Evolutionary conservation across 2,888 invertebrate species (phyloP), one percentile per base, ranked within the genome.

Genomic region (Chymomyza caudatula): DNA sequence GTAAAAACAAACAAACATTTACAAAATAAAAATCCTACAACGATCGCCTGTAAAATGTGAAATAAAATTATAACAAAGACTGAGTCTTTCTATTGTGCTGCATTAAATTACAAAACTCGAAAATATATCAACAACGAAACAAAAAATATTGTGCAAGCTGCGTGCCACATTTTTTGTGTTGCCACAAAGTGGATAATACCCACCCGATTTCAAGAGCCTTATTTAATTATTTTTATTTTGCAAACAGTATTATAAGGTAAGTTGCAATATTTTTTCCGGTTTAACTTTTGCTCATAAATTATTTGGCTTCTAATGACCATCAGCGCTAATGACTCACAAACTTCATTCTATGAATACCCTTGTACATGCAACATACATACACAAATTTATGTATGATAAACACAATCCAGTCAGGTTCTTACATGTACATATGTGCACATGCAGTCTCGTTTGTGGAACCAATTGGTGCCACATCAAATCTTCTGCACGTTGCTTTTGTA

Each of bases 211-310:
- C 29, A 17, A 17, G 20, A 17, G 19, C 51, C 29, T 51, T 20
- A 20, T 51, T 51, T 17, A 20, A 20, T 51, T 22, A 20, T 20
- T 51, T 52, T 29, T 49, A 22, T 23, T 54, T 54, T 68, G 51
- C 58, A 22, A 63, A 58, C 55, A 55, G 64, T 69, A 68, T 60
- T 68, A 53, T 13, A 51, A 51, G 64, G 69, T 69, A 55, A 63
- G 69, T 69, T n/a, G 4, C 29, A n/a, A 51, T 51, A 0, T 17
- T 51, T 13, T 17, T 20, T 20, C 2, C 17, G 3, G 20, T 17
- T 22, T 51, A 17, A 51, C 51, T 3, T 20, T 15, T 47, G 17
- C 4, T 17, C 47, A 47, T 19, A 8, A 17, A 37, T 37, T 11
- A 37, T 37, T 37, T 11, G 29, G 29, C 29, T 37, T 37, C 29